A percentile compares a stretch with the other conserved stretches of the same genome.
phyloP scores from a whole-genome alignment of 2,888 invertebrate genomes.

The Bellardia bayeri region DNA sequence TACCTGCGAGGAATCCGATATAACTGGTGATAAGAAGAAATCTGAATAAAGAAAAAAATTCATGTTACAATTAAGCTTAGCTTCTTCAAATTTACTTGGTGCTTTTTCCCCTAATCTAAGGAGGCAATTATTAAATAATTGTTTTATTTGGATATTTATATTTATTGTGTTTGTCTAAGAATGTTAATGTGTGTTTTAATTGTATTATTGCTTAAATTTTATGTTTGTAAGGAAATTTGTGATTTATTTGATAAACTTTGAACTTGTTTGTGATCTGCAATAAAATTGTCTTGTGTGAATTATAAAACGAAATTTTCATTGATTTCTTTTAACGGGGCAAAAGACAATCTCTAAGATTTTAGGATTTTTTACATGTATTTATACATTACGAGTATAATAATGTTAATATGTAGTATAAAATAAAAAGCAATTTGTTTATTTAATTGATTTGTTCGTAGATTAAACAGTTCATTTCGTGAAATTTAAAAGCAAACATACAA shows the following conservation, averaged over 20 bases:
- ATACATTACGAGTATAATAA: not conserved
- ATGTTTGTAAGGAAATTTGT: not conserved
- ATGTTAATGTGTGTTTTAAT: constrained; percentile 6
- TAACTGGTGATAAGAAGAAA: not conserved
- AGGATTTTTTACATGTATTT: too few species aligned
- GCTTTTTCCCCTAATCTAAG: not conserved
- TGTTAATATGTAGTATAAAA: not conserved
- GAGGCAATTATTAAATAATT: not conserved
- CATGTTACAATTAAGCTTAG: too few species aligned
- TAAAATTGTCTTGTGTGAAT: constrained; percentile 1
- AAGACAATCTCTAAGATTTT: not conserved
- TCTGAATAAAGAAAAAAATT: not conserved
- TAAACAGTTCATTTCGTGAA: not conserved
- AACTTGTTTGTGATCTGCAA: constrained; percentile 3
- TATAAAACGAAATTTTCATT: not conserved
- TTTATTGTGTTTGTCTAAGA: not conserved
- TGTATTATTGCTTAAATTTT: not conserved
- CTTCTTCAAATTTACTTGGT: not conserved
- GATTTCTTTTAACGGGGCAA: not conserved
- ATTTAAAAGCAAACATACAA: not conserved
- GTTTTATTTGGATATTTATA: not conserved
- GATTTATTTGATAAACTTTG: not conserved
- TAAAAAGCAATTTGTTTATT: not conserved
- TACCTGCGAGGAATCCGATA: constrained; percentile 68
- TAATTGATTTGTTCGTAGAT: not conserved